These are phyloP conservation scores for Psylliodes chrysocephalus DNA, from an alignment of 2,888 invertebrate genomes.

Conservation along the genomic window DNA sequence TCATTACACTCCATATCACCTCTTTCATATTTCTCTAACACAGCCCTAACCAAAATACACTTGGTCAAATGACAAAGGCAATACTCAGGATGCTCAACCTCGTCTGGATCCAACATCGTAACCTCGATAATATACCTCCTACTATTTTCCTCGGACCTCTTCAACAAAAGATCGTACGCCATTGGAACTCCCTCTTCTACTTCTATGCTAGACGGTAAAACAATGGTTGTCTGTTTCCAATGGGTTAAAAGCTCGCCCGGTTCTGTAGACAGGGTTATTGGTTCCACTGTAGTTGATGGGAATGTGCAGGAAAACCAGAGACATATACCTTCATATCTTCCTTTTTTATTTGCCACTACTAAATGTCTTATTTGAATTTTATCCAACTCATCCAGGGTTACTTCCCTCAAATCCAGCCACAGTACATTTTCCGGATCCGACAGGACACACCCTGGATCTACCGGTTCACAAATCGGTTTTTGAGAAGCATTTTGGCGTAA, in stretches of 20 bases:
- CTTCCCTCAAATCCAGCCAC: slow-evolving; percentile 76
- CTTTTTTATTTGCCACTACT: slow-evolving; percentile 68
- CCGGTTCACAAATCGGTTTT: slow-evolving; percentile 74
- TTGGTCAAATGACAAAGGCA: slow-evolving; percentile 82
- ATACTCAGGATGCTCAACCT: slow-evolving; percentile 79
- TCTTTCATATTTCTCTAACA: slow-evolving; percentile 67
- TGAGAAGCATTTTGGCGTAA: slow-evolving; percentile 71
- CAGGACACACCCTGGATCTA: slow-evolving; percentile 71
- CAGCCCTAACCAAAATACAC: slow-evolving; percentile 77
- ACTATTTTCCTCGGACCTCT: slow-evolving; percentile 64
- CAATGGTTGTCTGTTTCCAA: slow-evolving; percentile 81
- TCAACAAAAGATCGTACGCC: slow-evolving; percentile 75
- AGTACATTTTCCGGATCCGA: slow-evolving; percentile 73
- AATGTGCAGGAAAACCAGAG: slow-evolving; percentile 86
- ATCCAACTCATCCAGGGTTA: slow-evolving; percentile 70
- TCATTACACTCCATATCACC: slow-evolving; percentile 43
- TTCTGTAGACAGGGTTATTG: slow-evolving; percentile 68
- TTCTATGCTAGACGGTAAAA: slow-evolving; percentile 74
- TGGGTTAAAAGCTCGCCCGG: slow-evolving; percentile 71
- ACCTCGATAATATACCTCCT: slow-evolving; percentile 78
- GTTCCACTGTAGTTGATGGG: slow-evolving; percentile 47
- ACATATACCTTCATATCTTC: slow-evolving; percentile 81
- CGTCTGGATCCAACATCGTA: slow-evolving; percentile 74
- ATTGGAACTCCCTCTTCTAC: slow-evolving; percentile 73
- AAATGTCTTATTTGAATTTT: slow-evolving; percentile 72